Base-by-base conservation (phyloP, 2,888 invertebrate genomes). In the Marasmarcha lunaedactyla region DNA sequence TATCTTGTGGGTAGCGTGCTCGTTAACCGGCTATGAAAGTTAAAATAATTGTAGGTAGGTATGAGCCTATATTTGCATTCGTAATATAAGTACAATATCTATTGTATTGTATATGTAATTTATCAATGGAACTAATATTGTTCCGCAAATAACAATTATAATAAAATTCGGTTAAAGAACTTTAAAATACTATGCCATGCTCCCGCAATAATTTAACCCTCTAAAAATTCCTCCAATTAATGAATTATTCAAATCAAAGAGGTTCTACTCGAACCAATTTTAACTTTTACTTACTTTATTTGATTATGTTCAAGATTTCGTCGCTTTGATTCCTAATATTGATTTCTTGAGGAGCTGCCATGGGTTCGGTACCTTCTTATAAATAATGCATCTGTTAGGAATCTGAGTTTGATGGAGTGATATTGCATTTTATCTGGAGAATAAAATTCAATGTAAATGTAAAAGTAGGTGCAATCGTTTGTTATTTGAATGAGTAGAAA, bases 261-360 rank as follows among this genome's bases (percentile, higher is more conserved):
- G 54, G 3, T 57, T 49, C 46, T 50, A 62, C 57, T 59, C 52
- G 55, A 55, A 55, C 57, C 58, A 59, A 63, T 61, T 63, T 67
- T 56, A 62, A 67, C 61, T 61, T 63, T 55, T 45, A 50, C 48
- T 50, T 50, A 50, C 48, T 55, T 61, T 64, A 65, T 67, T 70
- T 67, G 65, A 65, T 66, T 60, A 58, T 62, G 61, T 52, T 55
- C 54, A 53, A 57, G 56, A 48, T 55, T 20, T 51, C 47, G 52
- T 51, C 55, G 48, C 49, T 50, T 50, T 45, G 47, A 41, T 52
- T 65, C 52, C 46, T 53, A 46, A 51, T 60, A 61, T 62, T 59
- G 59, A 62, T 57, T 63, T 52, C 52, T 48, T 30, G 6, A 30
- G 46, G 48, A 52, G 20, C 20, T 20, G 20, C 20, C 20, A 5